Evolutionary conservation across 2,797 vertebrate species (phyloP), one percentile per base, ranked within the genome.

Genomic region (Danio kyathit): DNA sequence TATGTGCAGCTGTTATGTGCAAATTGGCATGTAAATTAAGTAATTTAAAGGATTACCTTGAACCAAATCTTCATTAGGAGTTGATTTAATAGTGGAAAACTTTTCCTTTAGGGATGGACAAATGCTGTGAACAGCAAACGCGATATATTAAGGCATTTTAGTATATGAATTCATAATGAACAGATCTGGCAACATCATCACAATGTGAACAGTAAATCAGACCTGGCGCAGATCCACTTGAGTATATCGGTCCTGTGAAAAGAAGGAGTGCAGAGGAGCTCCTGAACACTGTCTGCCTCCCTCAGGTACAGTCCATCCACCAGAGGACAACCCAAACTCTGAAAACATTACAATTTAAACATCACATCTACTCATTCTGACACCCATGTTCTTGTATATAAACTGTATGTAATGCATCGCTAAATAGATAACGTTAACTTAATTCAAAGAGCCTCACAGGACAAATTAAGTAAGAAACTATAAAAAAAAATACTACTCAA

Each of bases 211-310:
- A 17, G 14, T 74, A 8, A 38, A 8, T 9, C 63, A 54, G 86
- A 97, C 96, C 95, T 91, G 86, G 77, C 76, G 83, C 90, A 97
- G 78, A 96, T 92, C 96, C 96, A 97, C 8, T 94, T 88, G 80
- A 97, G 90, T 48, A 97, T 95, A 71, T 95, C 91, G 0, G 93
- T 90, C 85, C 95, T 95, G 83, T 94, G 94, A 60, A 92, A 85
- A 0, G 96, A 96, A 7, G 96, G 94, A 5, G 86, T 79, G 76
- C 95, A 96, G 12, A 97, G 88, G 86, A 97, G 90, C 65, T 95
- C 89, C 80, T 91, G 84, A 85, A 95, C 92, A 29, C 90, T 93
- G n/a, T 90, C 89, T 0, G 92, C 88, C 6, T 95, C 95, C 66
- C 91, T 89, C 43, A 96, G 88, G 79, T 90, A 90, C 74, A 96